phyloP scores from a whole-genome alignment of 2,888 invertebrate genomes.

The Drosophila picticornis region DNA sequence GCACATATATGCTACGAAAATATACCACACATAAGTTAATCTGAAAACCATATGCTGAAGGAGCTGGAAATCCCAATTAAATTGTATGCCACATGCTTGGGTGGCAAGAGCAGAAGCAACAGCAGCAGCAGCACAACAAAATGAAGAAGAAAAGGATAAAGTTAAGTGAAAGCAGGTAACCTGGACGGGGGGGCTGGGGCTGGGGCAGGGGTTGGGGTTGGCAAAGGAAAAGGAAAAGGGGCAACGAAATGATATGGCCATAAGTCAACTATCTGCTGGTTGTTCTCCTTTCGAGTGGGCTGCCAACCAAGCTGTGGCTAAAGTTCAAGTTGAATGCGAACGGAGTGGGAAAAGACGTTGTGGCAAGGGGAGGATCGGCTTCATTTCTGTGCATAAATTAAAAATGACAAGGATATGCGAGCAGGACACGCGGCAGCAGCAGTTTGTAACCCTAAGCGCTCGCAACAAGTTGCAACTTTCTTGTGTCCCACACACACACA shows the following conservation, averaged over 20 bases:
- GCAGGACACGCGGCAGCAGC: slow-evolving; percentile 38
- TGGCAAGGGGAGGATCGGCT: slow-evolving; percentile 17
- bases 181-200: accelerated
- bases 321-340: slow-evolving; percentile 46
- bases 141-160: slow-evolving; percentile 17
- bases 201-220: background rate
- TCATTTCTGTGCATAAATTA: slow-evolving; percentile 67
- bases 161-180: background rate
- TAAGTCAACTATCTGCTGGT: slow-evolving; percentile 58
- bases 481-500: slow-evolving; percentile 4
- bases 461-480: slow-evolving; percentile 71
- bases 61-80: slow-evolving; percentile 43
- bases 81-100: slow-evolving; percentile 44
- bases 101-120: slow-evolving; percentile 6
- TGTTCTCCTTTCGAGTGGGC: slow-evolving; percentile 12
- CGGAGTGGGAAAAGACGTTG: background rate
- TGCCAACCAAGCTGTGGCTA: slow-evolving; percentile 35
- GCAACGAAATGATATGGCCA: slow-evolving; percentile 52
- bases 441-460: slow-evolving; percentile 57
- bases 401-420: slow-evolving; percentile 78
- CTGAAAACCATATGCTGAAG: slow-evolving; percentile 32
- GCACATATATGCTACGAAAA: background rate
- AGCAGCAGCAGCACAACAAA: background rate
- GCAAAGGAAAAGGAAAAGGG: background rate
- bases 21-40: slow-evolving; percentile 9